A percentile compares a stretch with the other conserved stretches of the same genome.
Conservation (phyloP, 1,140 invertebrate genomes). For the Drosophila seguyi region DNA sequence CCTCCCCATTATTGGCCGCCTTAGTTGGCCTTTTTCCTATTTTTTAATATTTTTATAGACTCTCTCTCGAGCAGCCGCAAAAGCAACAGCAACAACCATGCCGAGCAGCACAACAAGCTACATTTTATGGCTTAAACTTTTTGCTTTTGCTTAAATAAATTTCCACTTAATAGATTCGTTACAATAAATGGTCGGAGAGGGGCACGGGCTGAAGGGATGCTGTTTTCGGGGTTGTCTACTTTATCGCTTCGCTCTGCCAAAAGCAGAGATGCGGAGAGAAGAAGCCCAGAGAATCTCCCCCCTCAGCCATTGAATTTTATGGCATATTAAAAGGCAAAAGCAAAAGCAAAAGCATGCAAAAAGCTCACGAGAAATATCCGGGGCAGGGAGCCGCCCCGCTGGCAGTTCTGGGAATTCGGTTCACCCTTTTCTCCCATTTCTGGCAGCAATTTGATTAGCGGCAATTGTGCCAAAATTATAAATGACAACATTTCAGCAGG, state of each 20-base stretch:
- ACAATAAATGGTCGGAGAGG: slow-evolving; percentile 57
- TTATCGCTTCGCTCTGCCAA: slow-evolving; percentile 58
- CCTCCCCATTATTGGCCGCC: slow-evolving; percentile 50
- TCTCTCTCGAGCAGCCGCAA: slow-evolving; percentile 20
- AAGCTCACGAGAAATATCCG: slow-evolving; percentile 30
- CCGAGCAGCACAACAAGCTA: slow-evolving; percentile 35
- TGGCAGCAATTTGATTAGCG: slow-evolving; percentile 75
- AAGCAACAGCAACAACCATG: slow-evolving; percentile 4
- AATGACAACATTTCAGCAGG: slow-evolving; percentile 79
- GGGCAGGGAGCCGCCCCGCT: neutral
- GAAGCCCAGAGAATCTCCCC: slow-evolving; percentile 13
- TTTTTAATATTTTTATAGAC: slow-evolving; percentile 80
- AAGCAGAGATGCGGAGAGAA: slow-evolving; percentile 21
- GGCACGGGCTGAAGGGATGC: slow-evolving; percentile 1
- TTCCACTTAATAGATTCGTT: slow-evolving; percentile 83
- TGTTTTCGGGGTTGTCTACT: slow-evolving; percentile 60
- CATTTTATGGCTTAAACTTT: slow-evolving; percentile 66
- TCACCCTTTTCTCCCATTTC: slow-evolving; percentile 33
- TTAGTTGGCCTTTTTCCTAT: slow-evolving; percentile 43
- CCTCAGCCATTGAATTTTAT: slow-evolving; percentile 61
- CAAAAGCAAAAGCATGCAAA: slow-evolving; percentile 51
- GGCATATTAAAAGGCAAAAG: slow-evolving; percentile 61
- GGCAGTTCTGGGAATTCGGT: slow-evolving; percentile 32
- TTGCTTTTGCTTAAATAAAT: slow-evolving; percentile 74
- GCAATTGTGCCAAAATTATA: slow-evolving; percentile 81